Percentiles rank a stretch among this genome's conserved stretches.
These are phyloP conservation scores for Aegotheles bennettii DNA, from an alignment of 2,113 vertebrate genomes.

Conservation along the genomic window DNA sequence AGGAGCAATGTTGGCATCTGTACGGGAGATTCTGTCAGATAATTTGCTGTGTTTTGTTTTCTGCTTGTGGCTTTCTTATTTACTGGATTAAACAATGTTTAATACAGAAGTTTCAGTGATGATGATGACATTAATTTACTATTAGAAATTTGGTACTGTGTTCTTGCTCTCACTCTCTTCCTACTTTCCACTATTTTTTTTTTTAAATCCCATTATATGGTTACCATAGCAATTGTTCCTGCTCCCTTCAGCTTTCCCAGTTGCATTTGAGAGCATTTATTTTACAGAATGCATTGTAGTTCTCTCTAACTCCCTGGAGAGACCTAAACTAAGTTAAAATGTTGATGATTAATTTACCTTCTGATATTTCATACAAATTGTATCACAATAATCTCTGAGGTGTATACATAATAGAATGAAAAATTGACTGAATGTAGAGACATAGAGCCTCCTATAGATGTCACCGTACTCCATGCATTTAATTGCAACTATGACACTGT, in stretches of 20 bases:
- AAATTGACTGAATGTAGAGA: not conserved
- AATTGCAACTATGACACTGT: not conserved
- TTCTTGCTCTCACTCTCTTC: not conserved
- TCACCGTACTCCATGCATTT: slow-evolving; percentile 66
- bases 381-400: not conserved
- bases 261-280: slow-evolving; percentile 24
- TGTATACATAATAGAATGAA: not conserved
- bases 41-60: not conserved
- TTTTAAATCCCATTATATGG: slow-evolving; percentile 17
- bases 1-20: not conserved
- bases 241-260: slow-evolving; percentile 3
- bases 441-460: slow-evolving; percentile 67
- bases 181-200: slow-evolving; percentile 21
- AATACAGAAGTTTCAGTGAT: not conserved
- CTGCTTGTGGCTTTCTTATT: not conserved
- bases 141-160: not conserved
- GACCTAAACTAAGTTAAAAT: not conserved
- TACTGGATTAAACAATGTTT: not conserved
- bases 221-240: slow-evolving; percentile 70
- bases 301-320: slow-evolving; percentile 3
- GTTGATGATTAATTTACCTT: slow-evolving; percentile 13
- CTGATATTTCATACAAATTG: slow-evolving; percentile 13
- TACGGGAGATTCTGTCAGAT: fast-evolving
- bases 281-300: not conserved
- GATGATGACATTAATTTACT: not conserved